A percentile compares a stretch with the other conserved stretches of the same genome.
phyloP scores from a whole-genome alignment of 2,888 invertebrate species.

The Clostera curtula region DNA sequence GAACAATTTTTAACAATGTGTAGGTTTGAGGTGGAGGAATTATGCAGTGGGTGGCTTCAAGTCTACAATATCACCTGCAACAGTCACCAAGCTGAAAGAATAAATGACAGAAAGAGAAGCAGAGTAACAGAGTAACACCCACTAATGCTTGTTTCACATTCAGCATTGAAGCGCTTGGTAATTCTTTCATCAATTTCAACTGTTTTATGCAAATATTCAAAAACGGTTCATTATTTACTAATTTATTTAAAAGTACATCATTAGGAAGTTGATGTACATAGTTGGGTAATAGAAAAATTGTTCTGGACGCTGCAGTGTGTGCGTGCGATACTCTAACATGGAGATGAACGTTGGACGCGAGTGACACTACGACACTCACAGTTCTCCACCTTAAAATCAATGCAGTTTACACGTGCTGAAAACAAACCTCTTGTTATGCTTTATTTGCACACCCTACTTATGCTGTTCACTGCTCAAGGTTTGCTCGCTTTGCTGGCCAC shows the following conservation, averaged over 20 bases:
- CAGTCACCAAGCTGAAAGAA: not conserved
- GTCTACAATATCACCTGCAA: not conserved
- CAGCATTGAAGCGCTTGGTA: too few relatives aligned
- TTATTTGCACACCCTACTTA: conserved; percentile 49
- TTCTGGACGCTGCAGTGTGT: conserved; percentile 41
- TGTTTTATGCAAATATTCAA: too few relatives aligned
- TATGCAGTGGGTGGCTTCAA: conserved; percentile 23
- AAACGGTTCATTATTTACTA: too few relatives aligned
- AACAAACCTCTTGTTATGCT: conserved; percentile 69
- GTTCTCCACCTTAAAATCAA: conserved; percentile 77
- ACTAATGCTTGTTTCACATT: too few relatives aligned
- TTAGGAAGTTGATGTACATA: too few relatives aligned
- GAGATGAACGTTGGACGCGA: conserved; percentile 60
- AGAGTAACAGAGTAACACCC: too few relatives aligned
- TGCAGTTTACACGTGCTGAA: conserved; percentile 76
- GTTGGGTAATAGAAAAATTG: conserved; percentile 34
- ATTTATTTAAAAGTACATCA: too few relatives aligned
- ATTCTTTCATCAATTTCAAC: too few relatives aligned
- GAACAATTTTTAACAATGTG: conserved; percentile 57
- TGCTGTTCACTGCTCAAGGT: conserved; percentile 8
- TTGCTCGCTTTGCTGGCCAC: conserved; percentile 5
- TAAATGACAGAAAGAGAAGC: not conserved
- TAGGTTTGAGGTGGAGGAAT: conserved; percentile 37
- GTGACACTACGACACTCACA: conserved; percentile 74
- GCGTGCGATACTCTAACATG: conserved; percentile 67